A percentile compares a stretch with the other conserved stretches of the same genome.
phyloP scores from a whole-genome alignment of 2,113 vertebrate genomes.

The Blennius ocellaris region DNA sequence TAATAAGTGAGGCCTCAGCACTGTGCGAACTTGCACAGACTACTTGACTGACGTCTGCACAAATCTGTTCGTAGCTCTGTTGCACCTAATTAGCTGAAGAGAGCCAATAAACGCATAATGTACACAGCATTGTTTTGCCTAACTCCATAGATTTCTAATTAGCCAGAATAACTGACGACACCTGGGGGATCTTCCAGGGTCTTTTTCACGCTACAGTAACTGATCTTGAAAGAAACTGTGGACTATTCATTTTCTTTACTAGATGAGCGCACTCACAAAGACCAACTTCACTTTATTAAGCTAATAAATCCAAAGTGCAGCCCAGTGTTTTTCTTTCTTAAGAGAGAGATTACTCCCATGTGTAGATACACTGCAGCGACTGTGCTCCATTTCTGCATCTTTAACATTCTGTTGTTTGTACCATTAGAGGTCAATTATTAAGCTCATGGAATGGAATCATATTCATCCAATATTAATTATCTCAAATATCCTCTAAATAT shows the following conservation, averaged over 20 bases:
- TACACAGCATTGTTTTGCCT: neutral
- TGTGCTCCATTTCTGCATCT: no score
- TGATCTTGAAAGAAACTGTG: neutral
- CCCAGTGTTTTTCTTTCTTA: no score
- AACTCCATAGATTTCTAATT: constrained; percentile 3
- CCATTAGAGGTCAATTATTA: no score
- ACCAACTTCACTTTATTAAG: neutral
- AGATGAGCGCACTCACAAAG: neutral
- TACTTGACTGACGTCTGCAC: neutral
- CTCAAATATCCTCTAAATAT: no score
- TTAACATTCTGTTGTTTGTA: no score
- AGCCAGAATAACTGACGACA: neutral
- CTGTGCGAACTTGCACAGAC: neutral
- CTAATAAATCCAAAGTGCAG: no score
- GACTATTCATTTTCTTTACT: neutral
- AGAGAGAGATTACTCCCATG: no score
- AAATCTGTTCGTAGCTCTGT: constrained; percentile 2
- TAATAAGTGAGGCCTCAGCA: neutral
- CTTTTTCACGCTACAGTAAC: neutral
- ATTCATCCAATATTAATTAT: no score
- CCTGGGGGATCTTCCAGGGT: neutral
- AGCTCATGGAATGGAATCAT: no score
- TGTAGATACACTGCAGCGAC: no score
- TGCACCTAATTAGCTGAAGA: constrained; percentile 8
- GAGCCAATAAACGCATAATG: constrained; percentile 1